phyloP scores from a whole-genome alignment of 2,888 invertebrate genomes.

The Adela reaumurella region DNA sequence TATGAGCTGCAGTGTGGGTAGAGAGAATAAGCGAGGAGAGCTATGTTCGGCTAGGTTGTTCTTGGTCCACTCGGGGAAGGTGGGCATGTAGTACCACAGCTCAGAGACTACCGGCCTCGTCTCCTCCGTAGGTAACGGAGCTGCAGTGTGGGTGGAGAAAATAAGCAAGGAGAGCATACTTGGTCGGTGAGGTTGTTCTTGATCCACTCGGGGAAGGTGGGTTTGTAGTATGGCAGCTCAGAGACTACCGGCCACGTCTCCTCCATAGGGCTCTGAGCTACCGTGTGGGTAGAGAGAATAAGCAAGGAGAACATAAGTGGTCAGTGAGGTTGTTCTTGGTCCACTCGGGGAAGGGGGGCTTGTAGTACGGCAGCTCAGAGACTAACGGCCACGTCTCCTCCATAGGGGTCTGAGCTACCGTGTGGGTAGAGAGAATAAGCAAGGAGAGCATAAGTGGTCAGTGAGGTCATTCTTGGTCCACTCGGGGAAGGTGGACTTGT shows the following conservation, averaged over 20 bases:
- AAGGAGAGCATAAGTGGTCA: slow-evolving; percentile 59
- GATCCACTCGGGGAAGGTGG: slow-evolving; percentile 93
- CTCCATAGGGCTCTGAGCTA: slow-evolving; percentile 96
- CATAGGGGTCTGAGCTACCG: no score
- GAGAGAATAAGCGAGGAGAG: no score
- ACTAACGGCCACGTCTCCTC: slow-evolving; percentile 97
- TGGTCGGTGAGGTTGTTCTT: slow-evolving; percentile 73
- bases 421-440: no score
- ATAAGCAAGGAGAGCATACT: slow-evolving; percentile 25
- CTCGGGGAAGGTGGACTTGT: slow-evolving; percentile 90
- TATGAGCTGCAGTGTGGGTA: no score
- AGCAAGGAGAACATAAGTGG: slow-evolving; percentile 60
- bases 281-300: no score
- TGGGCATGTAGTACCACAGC: slow-evolving; percentile 87
- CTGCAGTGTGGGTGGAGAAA: no score
- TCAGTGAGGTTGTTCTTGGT: slow-evolving; percentile 74
- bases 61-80: slow-evolving; percentile 91
- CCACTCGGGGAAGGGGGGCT: slow-evolving; percentile 94
- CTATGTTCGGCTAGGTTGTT: no score
- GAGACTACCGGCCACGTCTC: slow-evolving; percentile 95
- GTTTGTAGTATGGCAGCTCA: slow-evolving; percentile 88
- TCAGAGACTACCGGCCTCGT: slow-evolving; percentile 93
- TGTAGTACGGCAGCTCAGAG: slow-evolving; percentile 87
- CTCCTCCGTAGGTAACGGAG: slow-evolving; percentile 93
- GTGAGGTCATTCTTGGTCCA: slow-evolving; percentile 85